Conservation (phyloP, 2,797 vertebrate species). For the Propithecus deckenii region DNA sequence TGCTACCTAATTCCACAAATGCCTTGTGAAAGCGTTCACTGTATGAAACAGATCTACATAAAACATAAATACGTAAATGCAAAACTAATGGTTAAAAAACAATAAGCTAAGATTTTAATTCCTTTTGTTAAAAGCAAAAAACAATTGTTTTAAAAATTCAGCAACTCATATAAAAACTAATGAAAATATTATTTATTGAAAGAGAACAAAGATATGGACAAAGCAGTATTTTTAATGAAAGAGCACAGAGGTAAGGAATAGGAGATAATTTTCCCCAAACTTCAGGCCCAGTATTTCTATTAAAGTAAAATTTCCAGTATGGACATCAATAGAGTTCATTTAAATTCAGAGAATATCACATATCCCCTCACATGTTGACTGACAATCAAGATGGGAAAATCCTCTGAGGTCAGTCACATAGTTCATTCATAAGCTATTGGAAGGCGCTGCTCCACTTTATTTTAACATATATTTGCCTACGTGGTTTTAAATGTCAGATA, state of each 20-base stretch:
- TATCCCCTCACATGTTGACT: background rate
- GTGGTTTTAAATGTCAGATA: background rate
- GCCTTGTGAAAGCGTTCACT: background rate
- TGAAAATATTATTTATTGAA: background rate
- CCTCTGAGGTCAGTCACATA: background rate
- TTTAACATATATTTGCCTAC: background rate
- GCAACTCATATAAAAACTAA: background rate
- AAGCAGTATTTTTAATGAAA: background rate
- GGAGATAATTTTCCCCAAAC: background rate
- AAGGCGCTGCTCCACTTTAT: background rate
- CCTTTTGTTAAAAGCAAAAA: background rate
- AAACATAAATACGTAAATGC: background rate
- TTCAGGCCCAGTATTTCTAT: background rate
- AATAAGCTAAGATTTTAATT: background rate
- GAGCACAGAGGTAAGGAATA: background rate
- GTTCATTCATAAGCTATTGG: background rate
- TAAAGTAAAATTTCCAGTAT: background rate
- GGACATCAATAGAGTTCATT: background rate
- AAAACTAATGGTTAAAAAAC: background rate
- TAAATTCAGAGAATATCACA: background rate
- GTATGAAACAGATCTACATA: background rate
- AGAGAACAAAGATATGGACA: background rate
- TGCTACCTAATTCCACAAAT: background rate
- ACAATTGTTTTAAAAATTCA: background rate
- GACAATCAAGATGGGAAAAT: background rate